Conservation (phyloP, 2,888 invertebrate genomes). For the Synanthedon formicaeformis region DNA sequence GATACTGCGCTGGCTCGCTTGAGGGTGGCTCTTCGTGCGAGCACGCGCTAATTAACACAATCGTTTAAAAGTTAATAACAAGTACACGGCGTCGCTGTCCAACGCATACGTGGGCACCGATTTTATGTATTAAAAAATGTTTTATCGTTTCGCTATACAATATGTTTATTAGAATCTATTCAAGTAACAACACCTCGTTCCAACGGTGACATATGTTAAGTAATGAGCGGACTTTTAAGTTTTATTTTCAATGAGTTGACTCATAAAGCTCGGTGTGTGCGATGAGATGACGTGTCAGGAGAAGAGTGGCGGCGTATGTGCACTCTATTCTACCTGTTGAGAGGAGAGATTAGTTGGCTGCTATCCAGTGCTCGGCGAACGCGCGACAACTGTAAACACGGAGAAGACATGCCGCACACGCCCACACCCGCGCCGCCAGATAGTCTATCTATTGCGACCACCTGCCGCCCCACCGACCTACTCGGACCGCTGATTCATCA, state of each 20-base stretch:
- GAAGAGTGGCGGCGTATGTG: conserved; percentile 40
- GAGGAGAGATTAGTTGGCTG: conserved; percentile 47
- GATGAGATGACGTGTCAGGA: conserved; percentile 32
- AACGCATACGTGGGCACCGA: conserved; percentile 34
- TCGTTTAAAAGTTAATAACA: conserved; percentile 65
- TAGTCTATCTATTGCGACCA: conserved; percentile 19
- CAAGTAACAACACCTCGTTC: too few species aligned
- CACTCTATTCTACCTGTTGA: conserved; percentile 57
- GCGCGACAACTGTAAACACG: conserved; percentile 37
- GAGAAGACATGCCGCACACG: conserved; percentile 15
- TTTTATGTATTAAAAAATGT: conserved; percentile 5
- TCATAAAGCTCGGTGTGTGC: conserved; percentile 22
- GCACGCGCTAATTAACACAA: conserved; percentile 63
- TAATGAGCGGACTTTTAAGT: too few species aligned
- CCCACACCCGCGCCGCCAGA: conserved; percentile 19
- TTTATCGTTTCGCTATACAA: too few species aligned
- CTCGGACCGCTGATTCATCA: conserved; percentile 11
- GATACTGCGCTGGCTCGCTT: conserved; percentile 25
- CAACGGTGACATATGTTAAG: too few species aligned
- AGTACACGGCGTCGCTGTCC: conserved; percentile 40
- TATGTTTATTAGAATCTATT: too few species aligned
- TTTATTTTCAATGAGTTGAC: conserved; percentile 52
- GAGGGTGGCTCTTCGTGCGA: conserved; percentile 37
- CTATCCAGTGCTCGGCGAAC: conserved; percentile 34
- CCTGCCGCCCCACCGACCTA: conserved; percentile 10